A percentile compares a stretch with the other conserved stretches of the same genome.
Conservation (phyloP, 2,888 invertebrate genomes). For the Laspeyria flexula region DNA sequence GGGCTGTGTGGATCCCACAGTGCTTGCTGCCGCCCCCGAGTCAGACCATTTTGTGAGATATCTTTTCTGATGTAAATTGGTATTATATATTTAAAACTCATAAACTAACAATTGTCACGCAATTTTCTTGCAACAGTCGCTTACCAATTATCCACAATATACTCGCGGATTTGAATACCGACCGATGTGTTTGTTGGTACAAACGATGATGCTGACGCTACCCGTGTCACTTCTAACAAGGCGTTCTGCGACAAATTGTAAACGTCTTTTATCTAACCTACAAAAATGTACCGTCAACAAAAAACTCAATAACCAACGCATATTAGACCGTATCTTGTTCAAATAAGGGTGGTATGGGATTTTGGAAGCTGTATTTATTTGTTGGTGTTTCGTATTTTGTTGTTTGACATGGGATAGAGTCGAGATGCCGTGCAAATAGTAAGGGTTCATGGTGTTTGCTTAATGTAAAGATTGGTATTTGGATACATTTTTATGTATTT, state of each 20-base stretch:
- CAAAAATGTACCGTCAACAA: slow-evolving; percentile 19
- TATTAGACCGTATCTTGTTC: background rate
- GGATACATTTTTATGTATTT: slow-evolving; percentile 8
- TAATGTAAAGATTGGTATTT: slow-evolving; percentile 24
- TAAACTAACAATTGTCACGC: slow-evolving; percentile 4
- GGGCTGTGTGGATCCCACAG: too few relatives aligned
- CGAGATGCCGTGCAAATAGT: slow-evolving; percentile 44
- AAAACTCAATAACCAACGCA: slow-evolving; percentile 1
- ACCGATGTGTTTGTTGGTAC: slow-evolving; percentile 46
- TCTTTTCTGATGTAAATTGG: too few relatives aligned
- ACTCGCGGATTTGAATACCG: slow-evolving; percentile 41
- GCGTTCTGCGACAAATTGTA: slow-evolving; percentile 57
- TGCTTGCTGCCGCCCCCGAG: too few relatives aligned
- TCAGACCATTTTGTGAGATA: too few relatives aligned
- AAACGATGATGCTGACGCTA: slow-evolving; percentile 55
- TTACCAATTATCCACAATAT: slow-evolving; percentile 1
- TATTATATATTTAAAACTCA: too few relatives aligned
- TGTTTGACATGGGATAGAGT: slow-evolving; percentile 53
- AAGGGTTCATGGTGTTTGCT: slow-evolving; percentile 37
- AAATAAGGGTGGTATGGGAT: slow-evolving; percentile 1
- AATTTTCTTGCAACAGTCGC: slow-evolving; percentile 1
- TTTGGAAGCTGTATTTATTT: background rate
- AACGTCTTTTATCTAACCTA: slow-evolving; percentile 54
- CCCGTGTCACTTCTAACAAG: slow-evolving; percentile 69
- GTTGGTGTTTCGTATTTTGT: slow-evolving; percentile 33